Evolutionary conservation across 2,797 vertebrate species (phyloP), one percentile per base, ranked within the genome.

Genomic region (Peromyscus attwateri): DNA sequence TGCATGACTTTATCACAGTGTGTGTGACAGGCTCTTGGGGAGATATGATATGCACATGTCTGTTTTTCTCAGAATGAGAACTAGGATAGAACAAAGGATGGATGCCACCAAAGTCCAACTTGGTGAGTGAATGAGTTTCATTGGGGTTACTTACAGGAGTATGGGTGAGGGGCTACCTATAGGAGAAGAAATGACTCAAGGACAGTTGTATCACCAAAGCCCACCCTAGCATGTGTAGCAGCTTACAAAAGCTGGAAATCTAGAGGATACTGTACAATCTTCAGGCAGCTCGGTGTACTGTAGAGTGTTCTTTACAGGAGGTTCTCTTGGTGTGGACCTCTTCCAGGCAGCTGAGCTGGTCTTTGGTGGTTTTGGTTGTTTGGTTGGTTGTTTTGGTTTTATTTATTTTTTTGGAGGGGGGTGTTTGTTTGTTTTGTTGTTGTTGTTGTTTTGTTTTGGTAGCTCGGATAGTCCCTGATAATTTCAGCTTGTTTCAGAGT

Each of bases 81-180:
- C 40, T 84, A 11, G 4, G 11, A 64, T 9, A 84, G 9, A 84
- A 40, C 16, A 34, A 46, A 46, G 21, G 34, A 46, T 34, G 62
- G 60, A 84, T 17, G 43, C 40, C 17, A 66, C 9, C 0, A 21
- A 66, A 1, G 1, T 84, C 17, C 11, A 1, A 0, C 62, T 46
- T 84, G 62, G 62, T 66, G 40, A 66, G 8, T 31, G 6, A 46
- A 13, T 66, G 27, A 11, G 62, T 66, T 83, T 64, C 34, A 66
- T 66, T 34, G 17, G 40, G 5, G 40, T 66, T 66, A 49, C 17
- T 66, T 66, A 60, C 21, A 21, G 21, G 21, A 60, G 21, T 60
- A 60, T 60, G 21, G 21, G 21, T 60, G 21, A 60, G 10, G 40
- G 17, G 40, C 17, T 66, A 60, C 57, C 21, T 49, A 13, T 49